These are phyloP conservation scores for Zoanthus gigantus DNA, from an alignment of 92 coral and sea anemone species.

Conservation along the genomic window DNA sequence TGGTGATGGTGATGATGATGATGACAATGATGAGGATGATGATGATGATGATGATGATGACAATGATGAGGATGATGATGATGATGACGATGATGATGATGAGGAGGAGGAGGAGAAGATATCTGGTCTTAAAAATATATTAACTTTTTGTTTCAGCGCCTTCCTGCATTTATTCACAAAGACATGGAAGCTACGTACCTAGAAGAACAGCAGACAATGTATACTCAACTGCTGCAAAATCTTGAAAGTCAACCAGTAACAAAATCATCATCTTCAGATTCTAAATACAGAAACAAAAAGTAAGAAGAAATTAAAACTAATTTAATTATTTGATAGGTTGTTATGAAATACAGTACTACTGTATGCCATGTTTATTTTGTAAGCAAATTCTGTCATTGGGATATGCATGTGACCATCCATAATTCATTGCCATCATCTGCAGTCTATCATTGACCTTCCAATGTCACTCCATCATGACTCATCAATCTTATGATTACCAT, in stretches of 20 bases:
- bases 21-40: too few relatives aligned
- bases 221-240: slow-evolving; percentile 79
- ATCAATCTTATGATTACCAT: too few relatives aligned
- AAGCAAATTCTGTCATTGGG: background rate
- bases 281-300: slow-evolving; percentile 81
- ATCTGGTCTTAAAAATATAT: background rate
- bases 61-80: too few relatives aligned
- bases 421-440: background rate
- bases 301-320: slow-evolving; percentile 8
- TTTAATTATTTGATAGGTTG: background rate
- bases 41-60: too few relatives aligned
- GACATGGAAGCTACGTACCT: slow-evolving; percentile 92
- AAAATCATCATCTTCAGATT: slow-evolving; percentile 78
- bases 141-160: slow-evolving; percentile 59
- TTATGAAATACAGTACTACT: background rate
- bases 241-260: slow-evolving; percentile 94
- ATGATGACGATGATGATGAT: too few relatives aligned
- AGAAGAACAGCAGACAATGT: slow-evolving; percentile 85
- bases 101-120: too few relatives aligned
- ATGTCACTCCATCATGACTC: background rate
- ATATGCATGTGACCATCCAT: background rate
- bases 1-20: too few relatives aligned
- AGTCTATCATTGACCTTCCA: background rate
- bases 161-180: slow-evolving; percentile 88
- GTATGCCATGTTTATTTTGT: background rate